These are phyloP conservation scores for Poecilobothrus nobilitatus DNA, from an alignment of 2,888 invertebrate species.

Conservation along the genomic window DNA sequence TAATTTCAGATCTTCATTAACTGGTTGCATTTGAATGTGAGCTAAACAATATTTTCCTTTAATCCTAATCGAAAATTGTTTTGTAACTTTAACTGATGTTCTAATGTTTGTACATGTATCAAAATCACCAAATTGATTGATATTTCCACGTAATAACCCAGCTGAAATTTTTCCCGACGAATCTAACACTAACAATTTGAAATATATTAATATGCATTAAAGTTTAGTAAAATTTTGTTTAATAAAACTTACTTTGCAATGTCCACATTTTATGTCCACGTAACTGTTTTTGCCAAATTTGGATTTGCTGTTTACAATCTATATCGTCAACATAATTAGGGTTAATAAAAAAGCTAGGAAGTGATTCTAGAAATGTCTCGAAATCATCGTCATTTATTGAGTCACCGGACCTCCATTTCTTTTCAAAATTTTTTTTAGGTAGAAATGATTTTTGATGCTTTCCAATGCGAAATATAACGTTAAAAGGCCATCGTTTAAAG, in stretches of 20 bases:
- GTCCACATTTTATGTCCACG: constrained; percentile 63
- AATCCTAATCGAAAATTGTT: constrained; percentile 52
- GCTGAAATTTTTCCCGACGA: constrained; percentile 63
- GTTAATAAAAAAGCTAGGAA: constrained; percentile 61
- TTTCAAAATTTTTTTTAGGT: constrained; percentile 21
- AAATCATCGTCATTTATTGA: constrained; percentile 41
- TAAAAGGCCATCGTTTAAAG: constrained; percentile 40
- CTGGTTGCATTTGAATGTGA: constrained; percentile 54
- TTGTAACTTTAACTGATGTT: constrained; percentile 52
- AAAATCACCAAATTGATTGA: constrained; percentile 63
- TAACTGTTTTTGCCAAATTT: constrained; percentile 58
- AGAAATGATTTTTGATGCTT: constrained; percentile 27
- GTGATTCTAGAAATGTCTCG: constrained; percentile 54
- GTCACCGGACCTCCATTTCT: constrained; percentile 13
- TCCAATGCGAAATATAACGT: constrained; percentile 34
- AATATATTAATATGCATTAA: not conserved
- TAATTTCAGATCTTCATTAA: constrained; percentile 51
- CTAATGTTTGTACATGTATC: constrained; percentile 54
- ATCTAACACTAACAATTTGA: constrained; percentile 53
- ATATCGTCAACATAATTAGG: constrained; percentile 55
- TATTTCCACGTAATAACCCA: constrained; percentile 59
- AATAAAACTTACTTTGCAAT: constrained; percentile 55
- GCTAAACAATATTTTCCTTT: constrained; percentile 64
- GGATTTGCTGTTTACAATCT: constrained; percentile 60
- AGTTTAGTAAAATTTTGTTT: not conserved